Evolutionary conservation across 2,888 invertebrate genomes (phyloP), one percentile per base, ranked within the genome.

Genomic region (Phyllotreta cruciferae): DNA sequence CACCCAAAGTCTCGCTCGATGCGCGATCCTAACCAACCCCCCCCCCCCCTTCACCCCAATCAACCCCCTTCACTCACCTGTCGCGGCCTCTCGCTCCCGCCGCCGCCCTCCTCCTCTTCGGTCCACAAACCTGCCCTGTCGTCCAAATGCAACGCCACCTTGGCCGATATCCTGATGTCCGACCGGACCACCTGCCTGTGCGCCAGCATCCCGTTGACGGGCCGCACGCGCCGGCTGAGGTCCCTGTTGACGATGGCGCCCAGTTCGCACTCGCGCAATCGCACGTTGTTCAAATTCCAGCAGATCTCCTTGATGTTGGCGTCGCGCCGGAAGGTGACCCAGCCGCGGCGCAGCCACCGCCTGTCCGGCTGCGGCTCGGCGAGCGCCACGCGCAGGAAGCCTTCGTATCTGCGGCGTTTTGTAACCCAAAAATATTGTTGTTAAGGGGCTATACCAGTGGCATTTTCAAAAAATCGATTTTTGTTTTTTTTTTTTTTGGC

Each of bases 291-390:
- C 44, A 99, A 86, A 79, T 94, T 96, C 98, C 98, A 99, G 82
- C 98, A 99, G 71, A 99, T 98, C 79, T 99, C 98, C 79, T 98
- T 98, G 71, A 99, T 98, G 82, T 98, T 98, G 49, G 98, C 97
- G 76, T 95, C 93, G 13, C 97, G 86, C 70, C 94, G 92, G 82
- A 98, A 98, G 0, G 98, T 98, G 38, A 98, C 96, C 98, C 98
- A 99, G 42, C 98, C 99, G 53, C 98, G 88, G 9, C 99, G 89
- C 81, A 94, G 93, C 92, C 98, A 99, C 45, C 96, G 88, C 14
- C 98, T 87, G 78, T 99, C 99, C 0, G 96, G 94, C 75, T 96
- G 88, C 0, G 99, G 98, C 82, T 99, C 99, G 0, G 98, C 97
- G 60, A 99, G 87, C 0, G 98, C 97, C 8, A 98, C 95, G 56